phyloP scores from a whole-genome alignment of 1,140 invertebrate species.

The Leucophenga varia region DNA sequence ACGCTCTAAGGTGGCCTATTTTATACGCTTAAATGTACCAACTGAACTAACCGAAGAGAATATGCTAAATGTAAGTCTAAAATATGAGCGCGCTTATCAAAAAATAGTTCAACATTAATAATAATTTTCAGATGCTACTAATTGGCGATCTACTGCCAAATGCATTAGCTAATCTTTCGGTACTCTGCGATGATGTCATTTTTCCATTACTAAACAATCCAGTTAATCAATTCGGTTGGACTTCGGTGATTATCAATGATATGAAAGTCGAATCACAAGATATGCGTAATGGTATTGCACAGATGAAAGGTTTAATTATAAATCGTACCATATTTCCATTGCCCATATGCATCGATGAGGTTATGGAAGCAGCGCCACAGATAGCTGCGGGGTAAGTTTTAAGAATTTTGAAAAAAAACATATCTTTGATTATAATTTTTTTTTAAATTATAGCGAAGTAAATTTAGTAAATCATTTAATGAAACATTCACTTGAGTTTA shows the following conservation, averaged over 20 bases:
- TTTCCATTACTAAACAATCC: constrained; percentile 67
- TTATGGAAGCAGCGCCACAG: constrained; percentile 62
- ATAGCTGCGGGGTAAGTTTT: constrained; percentile 58
- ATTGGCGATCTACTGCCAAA: constrained; percentile 60
- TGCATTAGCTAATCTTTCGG: constrained; percentile 72
- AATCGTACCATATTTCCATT: constrained; percentile 66
- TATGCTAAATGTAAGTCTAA: constrained; percentile 59
- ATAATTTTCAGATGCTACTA: constrained; percentile 22
- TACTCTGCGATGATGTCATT: constrained; percentile 75
- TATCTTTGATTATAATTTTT: not conserved
- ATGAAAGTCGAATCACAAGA: constrained; percentile 69
- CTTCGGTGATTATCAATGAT: constrained; percentile 69
- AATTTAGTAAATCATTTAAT: constrained; percentile 61
- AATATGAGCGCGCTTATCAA: not conserved
- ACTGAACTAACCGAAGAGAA: constrained; percentile 63
- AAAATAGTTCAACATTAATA: not conserved
- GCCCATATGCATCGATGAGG: constrained; percentile 68
- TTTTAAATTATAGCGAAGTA: constrained; percentile 26
- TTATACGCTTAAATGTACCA: constrained; percentile 61
- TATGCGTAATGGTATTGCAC: constrained; percentile 69
- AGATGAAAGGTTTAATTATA: constrained; percentile 60
- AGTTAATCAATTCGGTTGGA: constrained; percentile 70
- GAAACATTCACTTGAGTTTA: constrained; percentile 69
- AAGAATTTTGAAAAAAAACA: not conserved
- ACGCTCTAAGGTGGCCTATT: constrained; percentile 66